Evolutionary conservation across 2,888 invertebrate species (phyloP).

Genomic region (Psylliodes chrysocephalus): DNA sequence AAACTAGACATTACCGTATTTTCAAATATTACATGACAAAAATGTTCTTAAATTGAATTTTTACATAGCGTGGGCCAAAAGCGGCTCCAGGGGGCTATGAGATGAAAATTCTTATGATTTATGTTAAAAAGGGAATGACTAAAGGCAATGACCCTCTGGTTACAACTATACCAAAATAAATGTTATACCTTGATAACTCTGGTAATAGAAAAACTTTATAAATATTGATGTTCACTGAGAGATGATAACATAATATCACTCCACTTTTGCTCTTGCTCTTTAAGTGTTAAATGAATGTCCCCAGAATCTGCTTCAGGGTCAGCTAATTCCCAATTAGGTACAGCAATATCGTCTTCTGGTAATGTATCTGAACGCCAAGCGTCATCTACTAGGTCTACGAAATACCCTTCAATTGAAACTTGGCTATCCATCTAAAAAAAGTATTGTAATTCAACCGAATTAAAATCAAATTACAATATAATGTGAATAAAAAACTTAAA

Average conservation of each 20-base stretch:
- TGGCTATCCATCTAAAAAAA: constrained; percentile 70
- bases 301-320: constrained; percentile 94
- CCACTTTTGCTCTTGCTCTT: constrained; percentile 83
- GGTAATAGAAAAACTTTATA: constrained; percentile 48
- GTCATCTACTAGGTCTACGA: constrained; percentile 85
- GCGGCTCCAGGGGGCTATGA: too few species aligned
- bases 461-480: too few species aligned
- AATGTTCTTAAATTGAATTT: too few species aligned
- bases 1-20: too few species aligned
- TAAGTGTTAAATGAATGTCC: constrained; percentile 88
- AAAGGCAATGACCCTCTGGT: too few species aligned
- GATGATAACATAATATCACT: constrained; percentile 68
- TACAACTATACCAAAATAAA: too few species aligned
- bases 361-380: constrained; percentile 85
- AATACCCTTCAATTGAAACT: constrained; percentile 77
- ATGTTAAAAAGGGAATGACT: too few species aligned
- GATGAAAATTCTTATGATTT: too few species aligned
- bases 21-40: too few species aligned
- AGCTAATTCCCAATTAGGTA: constrained; percentile 88
- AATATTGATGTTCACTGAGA: constrained; percentile 68
- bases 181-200: not conserved
- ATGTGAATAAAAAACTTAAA: too few species aligned
- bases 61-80: too few species aligned
- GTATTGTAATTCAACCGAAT: too few species aligned
- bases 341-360: constrained; percentile 85